These are phyloP conservation scores for Agelas oroides DNA, from an alignment of 37 sponge, comb jelly and placozoan genomes.

Conservation along the genomic window DNA sequence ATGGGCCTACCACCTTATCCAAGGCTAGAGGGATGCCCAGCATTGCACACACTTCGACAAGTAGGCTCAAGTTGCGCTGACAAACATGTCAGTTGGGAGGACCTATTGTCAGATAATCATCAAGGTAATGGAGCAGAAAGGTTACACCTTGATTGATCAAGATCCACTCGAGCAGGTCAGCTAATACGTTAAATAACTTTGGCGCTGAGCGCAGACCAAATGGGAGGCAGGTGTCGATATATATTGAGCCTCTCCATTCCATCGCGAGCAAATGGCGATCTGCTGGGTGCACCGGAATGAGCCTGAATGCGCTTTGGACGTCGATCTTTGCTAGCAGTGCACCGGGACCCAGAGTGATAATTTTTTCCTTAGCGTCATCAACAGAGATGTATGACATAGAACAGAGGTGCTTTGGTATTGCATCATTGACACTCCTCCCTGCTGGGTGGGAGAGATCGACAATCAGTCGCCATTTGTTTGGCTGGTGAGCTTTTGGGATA, in stretches of 20 bases:
- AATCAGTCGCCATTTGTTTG: conserved; percentile 26
- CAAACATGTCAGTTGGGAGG: not conserved
- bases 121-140: conserved; percentile 29
- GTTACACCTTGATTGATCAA: not conserved
- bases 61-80: not conserved
- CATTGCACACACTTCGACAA: not conserved
- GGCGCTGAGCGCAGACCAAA: conserved; percentile 55
- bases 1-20: conserved; percentile 44
- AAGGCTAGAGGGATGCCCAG: conserved; percentile 45
- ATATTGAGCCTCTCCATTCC: conserved; percentile 31
- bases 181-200: conserved; percentile 32
- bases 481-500: conserved; percentile 11
- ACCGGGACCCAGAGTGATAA: conserved; percentile 10
- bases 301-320: not conserved
- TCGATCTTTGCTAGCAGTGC: conserved; percentile 10
- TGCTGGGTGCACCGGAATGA: conserved; percentile 46
- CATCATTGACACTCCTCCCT: conserved; percentile 23
- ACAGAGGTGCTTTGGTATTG: conserved; percentile 11
- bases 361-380: not conserved
- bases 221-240: conserved; percentile 38
- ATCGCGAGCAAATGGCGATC: conserved; percentile 33
- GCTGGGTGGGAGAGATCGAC: conserved; percentile 24
- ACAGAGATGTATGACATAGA: conserved; percentile 37
- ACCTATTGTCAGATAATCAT: conserved; percentile 23
- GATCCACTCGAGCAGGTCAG: conserved; percentile 42